These are phyloP conservation scores for Alviniconcha marisindica DNA, from an alignment of 1,140 invertebrate genomes.

Conservation along the genomic window DNA sequence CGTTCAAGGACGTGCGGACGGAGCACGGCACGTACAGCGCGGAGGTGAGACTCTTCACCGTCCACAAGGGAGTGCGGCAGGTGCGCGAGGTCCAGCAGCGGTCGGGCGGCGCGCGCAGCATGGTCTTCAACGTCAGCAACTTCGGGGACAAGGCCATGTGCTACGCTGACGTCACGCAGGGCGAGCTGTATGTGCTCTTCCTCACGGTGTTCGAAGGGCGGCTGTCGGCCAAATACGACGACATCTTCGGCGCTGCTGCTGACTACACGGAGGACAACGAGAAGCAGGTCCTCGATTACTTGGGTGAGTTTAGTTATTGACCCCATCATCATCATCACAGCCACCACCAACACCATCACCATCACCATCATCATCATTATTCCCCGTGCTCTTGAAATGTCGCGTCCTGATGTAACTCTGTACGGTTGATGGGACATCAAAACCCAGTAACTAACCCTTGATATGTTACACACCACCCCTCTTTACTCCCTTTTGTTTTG, in stretches of 20 bases:
- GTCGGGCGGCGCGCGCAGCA: slow-evolving; percentile 25
- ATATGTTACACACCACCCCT: no score
- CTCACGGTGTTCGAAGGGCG: slow-evolving; percentile 68
- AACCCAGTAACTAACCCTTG: no score
- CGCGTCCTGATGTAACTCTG: no score
- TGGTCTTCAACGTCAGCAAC: slow-evolving; percentile 70
- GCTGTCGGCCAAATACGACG: slow-evolving; percentile 74
- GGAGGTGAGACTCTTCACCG: slow-evolving; percentile 59
- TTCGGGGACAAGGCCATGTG: slow-evolving; percentile 74
- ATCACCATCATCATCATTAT: no score
- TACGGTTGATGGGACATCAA: no score
- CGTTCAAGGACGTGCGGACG: slow-evolving; percentile 63
- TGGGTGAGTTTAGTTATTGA: no score
- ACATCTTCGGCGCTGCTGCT: slow-evolving; percentile 72
- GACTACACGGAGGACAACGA: slow-evolving; percentile 61
- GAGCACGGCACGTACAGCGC: slow-evolving; percentile 67
- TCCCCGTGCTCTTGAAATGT: no score
- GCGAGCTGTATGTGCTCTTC: slow-evolving; percentile 70
- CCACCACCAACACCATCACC: no score
- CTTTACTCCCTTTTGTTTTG: no score
- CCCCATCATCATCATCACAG: no score
- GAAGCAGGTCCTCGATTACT: slow-evolving; percentile 59
- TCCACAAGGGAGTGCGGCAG: slow-evolving; percentile 65
- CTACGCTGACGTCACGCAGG: slow-evolving; percentile 69
- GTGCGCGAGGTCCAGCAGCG: slow-evolving; percentile 47